Evolutionary conservation across 2,113 vertebrate species (phyloP).

Genomic region (Zosterops borbonicus): DNA sequence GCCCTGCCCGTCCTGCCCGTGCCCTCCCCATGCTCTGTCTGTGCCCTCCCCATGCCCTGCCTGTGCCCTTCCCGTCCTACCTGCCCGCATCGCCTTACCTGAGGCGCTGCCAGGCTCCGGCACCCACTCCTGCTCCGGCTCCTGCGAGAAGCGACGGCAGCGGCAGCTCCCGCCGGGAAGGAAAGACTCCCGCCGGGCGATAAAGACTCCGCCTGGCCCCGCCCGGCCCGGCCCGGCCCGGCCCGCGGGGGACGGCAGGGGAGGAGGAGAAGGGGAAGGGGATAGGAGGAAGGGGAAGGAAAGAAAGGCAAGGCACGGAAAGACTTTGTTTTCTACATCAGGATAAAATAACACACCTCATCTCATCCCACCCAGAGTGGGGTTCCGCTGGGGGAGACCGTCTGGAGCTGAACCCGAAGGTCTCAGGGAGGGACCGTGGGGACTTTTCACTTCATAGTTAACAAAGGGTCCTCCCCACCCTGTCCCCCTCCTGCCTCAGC

Average conservation of each 20-base stretch:
- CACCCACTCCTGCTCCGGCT: not conserved
- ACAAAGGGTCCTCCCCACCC: not conserved
- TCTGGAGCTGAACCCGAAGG: not conserved
- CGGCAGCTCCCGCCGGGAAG: not conserved
- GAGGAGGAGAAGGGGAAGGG: not conserved
- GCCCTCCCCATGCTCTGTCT: not conserved
- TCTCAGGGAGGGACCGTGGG: not conserved
- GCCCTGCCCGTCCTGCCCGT: not conserved
- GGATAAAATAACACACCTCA: not conserved
- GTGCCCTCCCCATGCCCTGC: not conserved
- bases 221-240: conserved; percentile 42
- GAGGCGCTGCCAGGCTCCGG: not conserved
- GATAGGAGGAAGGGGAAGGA: not conserved
- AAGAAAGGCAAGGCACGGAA: not conserved
- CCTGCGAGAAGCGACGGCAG: not conserved
- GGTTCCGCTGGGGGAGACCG: not conserved
- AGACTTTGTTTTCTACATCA: accelerated
- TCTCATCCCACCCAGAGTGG: not conserved
- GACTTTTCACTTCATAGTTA: not conserved
- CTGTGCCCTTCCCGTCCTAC: not conserved
- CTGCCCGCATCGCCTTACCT: not conserved
- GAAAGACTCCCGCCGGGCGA: not conserved
- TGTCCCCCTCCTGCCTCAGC: not conserved
- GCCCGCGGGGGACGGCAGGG: not conserved
- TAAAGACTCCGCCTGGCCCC: not conserved